Evolutionary conservation across 2,888 invertebrate genomes (phyloP).

Genomic region (Gasteruption jaculator): DNA sequence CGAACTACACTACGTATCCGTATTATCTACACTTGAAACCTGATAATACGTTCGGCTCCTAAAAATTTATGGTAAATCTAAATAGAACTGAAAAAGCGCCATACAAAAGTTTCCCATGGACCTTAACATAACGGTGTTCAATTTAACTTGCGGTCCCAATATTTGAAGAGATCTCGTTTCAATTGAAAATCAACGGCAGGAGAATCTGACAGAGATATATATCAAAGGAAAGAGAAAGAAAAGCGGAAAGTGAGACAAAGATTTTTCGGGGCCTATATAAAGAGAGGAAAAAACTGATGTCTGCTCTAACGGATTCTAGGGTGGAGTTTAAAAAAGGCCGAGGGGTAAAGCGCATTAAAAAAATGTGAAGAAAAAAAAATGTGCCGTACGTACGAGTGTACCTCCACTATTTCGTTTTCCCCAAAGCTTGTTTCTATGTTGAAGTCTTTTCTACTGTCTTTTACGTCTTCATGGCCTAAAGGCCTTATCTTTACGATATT

Average conservation of each 20-base stretch:
- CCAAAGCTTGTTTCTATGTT: too few relatives aligned
- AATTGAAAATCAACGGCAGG: conserved; percentile 47
- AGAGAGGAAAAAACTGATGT: conserved; percentile 35
- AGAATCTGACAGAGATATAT: conserved; percentile 5
- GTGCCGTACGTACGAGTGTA: too few relatives aligned
- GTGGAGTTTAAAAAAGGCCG: conserved; percentile 31
- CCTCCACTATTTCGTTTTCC: too few relatives aligned
- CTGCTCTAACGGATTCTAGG: conserved; percentile 45
- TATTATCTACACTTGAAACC: too few relatives aligned
- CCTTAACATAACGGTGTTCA: conserved; percentile 43
- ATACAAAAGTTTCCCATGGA: conserved; percentile 41
- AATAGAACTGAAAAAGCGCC: conserved; percentile 22
- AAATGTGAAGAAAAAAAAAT: conserved; percentile 5
- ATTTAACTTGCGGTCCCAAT: conserved; percentile 34
- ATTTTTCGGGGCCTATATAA: conserved; percentile 29
- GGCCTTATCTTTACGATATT: conserved; percentile 50
- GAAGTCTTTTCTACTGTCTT: too few relatives aligned
- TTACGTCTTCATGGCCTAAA: conserved; percentile 17
- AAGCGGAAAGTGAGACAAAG: conserved; percentile 27
- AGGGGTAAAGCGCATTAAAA: conserved; percentile 11
- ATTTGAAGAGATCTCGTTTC: conserved; percentile 51
- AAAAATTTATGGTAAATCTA: too few relatives aligned
- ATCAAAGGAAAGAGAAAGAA: conserved; percentile 12
- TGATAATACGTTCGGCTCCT: too few relatives aligned
- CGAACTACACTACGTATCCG: too few relatives aligned